Evolutionary conservation across 2,888 invertebrate species (phyloP), one percentile per base, ranked within the genome.

Genomic region (Caenorhabditis wallacei): DNA sequence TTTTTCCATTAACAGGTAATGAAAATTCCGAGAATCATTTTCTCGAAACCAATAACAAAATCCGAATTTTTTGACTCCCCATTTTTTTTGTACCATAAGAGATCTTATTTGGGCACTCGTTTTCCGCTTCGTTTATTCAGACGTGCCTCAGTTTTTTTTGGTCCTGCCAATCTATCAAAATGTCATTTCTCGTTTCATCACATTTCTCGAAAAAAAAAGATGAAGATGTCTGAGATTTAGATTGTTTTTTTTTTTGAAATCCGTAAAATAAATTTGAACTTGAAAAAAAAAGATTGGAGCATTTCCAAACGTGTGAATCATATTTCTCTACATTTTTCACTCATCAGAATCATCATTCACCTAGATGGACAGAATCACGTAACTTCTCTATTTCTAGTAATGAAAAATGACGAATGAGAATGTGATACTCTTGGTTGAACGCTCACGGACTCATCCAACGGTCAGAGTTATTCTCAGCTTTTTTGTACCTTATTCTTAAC

Each of bases 1-100:
- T 18, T 48, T 70, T 46, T 59, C 43, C 35, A 56, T 46, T n/a
- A n/a, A n/a, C n/a, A n/a, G n/a, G n/a, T n/a, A n/a, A n/a, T 26
- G 43, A 40, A 56, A n/a, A 37, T 53, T 54, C 53, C 18, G 53
- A n/a, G n/a, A n/a, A n/a, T n/a, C n/a, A n/a, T n/a, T n/a, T n/a
- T n/a, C n/a, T n/a, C n/a, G n/a, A n/a, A n/a, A n/a, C n/a, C n/a
- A n/a, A n/a, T n/a, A n/a, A n/a, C n/a, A n/a, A n/a, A n/a, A n/a
- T n/a, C n/a, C n/a, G n/a, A n/a, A n/a, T n/a, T n/a, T n/a, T n/a
- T n/a, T n/a, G n/a, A n/a, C n/a, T n/a, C n/a, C n/a, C n/a, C n/a
- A n/a, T n/a, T n/a, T n/a, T n/a, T n/a, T n/a, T n/a, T n/a, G n/a
- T n/a, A n/a, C n/a, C n/a, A n/a, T n/a, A n/a, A n/a, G n/a, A n/a